phyloP scores from a whole-genome alignment of 2,797 vertebrate species.

The Crenichthys baileyi region DNA sequence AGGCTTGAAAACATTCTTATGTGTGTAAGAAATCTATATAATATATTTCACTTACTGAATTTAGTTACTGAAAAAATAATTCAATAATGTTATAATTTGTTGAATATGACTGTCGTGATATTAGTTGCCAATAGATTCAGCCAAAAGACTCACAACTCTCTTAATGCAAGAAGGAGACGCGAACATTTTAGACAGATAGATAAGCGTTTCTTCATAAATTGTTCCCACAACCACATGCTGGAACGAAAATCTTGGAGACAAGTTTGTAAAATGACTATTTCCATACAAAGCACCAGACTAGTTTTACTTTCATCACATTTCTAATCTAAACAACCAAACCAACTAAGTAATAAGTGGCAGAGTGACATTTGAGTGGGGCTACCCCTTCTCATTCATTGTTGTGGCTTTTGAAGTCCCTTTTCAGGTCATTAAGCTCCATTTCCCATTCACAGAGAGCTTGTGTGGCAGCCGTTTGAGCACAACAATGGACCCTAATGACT shows the following conservation, averaged over 20 bases:
- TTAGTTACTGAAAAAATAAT: too few species aligned
- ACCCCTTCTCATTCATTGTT: conserved; percentile 77
- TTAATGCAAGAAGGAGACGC: neutral
- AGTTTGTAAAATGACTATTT: conserved; percentile 39
- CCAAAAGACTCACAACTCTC: neutral
- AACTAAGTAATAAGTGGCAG: conserved; percentile 77
- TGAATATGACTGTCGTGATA: neutral
- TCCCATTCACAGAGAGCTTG: conserved; percentile 82
- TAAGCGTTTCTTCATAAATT: conserved; percentile 53
- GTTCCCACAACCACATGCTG: conserved; percentile 51
- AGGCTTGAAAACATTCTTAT: too few species aligned
- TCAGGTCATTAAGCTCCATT: conserved; percentile 85
- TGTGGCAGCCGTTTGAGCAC: conserved; percentile 81
- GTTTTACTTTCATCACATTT: conserved; percentile 78
- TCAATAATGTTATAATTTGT: too few species aligned
- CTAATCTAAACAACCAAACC: conserved; percentile 74
- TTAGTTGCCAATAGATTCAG: conserved; percentile 12
- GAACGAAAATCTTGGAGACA: conserved; percentile 35
- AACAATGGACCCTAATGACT: conserved; percentile 85
- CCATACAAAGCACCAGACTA: conserved; percentile 60
- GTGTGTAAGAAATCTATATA: too few species aligned
- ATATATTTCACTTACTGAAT: too few species aligned
- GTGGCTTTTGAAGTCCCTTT: conserved; percentile 83
- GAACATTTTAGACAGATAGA: conserved; percentile 34
- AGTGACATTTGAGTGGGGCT: conserved; percentile 78